A percentile compares a stretch with the other conserved stretches of the same genome.
phyloP scores from a whole-genome alignment of 2,888 invertebrate genomes.

The Apantesis nais region DNA sequence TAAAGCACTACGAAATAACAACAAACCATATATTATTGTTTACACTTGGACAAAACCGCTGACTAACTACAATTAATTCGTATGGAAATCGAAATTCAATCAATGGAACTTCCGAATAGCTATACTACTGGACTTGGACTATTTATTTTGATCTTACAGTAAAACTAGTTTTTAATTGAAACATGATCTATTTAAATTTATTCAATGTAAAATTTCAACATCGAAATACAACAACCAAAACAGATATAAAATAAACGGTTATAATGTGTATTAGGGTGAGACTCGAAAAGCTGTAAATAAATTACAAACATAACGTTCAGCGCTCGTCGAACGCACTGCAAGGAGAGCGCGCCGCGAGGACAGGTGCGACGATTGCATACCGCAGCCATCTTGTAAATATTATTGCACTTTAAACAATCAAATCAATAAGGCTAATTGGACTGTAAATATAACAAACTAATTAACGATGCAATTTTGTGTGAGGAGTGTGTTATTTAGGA shows the following conservation, averaged over 20 bases:
- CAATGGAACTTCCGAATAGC: not conserved
- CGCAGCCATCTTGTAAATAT: not conserved
- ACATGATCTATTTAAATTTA: not conserved
- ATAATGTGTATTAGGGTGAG: not conserved
- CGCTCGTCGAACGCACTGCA: not conserved
- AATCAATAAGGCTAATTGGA: not conserved
- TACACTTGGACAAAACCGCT: not conserved
- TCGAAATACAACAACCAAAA: not conserved
- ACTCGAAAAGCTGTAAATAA: not conserved
- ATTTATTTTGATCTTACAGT: not conserved
- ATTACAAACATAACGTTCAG: not conserved
- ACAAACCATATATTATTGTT: slow-evolving; percentile 1
- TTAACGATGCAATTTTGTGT: not conserved
- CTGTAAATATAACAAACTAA: not conserved
- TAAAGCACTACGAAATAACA: not conserved
- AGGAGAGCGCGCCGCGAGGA: not conserved
- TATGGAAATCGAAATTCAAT: not conserved
- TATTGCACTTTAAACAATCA: not conserved
- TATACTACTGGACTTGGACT: not conserved
- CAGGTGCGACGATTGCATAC: not conserved
- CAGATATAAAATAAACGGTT: not conserved
- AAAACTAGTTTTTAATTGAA: not conserved
- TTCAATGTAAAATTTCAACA: not conserved
- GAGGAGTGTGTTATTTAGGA: not conserved
- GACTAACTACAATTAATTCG: not conserved